Evolutionary conservation across 2,888 invertebrate species (phyloP).

Genomic region (Caenorhabditis drosophilae): DNA sequence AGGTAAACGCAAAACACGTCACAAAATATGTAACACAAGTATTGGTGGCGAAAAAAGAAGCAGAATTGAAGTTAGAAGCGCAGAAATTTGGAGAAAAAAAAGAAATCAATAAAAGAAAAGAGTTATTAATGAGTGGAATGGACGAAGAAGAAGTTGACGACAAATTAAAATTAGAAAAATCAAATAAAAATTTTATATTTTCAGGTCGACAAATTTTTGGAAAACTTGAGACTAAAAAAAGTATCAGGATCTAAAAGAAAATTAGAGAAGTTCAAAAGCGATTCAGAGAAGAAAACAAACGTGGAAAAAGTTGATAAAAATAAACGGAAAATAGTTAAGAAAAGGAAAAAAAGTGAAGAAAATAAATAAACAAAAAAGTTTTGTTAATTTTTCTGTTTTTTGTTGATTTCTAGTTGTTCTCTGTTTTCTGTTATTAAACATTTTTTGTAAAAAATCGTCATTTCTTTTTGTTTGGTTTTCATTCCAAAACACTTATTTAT

Average conservation of each 20-base stretch:
- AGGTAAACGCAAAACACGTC: conserved; percentile 81
- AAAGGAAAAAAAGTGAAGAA: conserved; percentile 11
- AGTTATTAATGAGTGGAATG: conserved; percentile 78
- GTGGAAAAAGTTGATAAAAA: not conserved
- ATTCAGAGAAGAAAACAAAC: conserved; percentile 10
- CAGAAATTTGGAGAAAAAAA: conserved; percentile 82
- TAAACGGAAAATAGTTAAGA: not conserved
- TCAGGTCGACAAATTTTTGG: conserved; percentile 26
- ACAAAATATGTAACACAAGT: conserved; percentile 84
- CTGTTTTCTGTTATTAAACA: conserved; percentile 8
- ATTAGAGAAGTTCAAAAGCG: conserved; percentile 16
- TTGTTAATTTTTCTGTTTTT: not conserved
- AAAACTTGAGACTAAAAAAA: conserved; percentile 15
- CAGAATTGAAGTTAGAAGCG: conserved; percentile 77
- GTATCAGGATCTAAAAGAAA: conserved; percentile 22
- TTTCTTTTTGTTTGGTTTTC: conserved; percentile 2
- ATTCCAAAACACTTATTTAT: too few species aligned
- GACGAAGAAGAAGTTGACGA: conserved; percentile 47
- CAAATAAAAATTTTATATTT: not conserved
- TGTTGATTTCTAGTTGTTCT: not conserved
- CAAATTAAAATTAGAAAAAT: not conserved
- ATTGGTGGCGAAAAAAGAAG: conserved; percentile 87
- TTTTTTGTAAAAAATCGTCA: conserved; percentile 6
- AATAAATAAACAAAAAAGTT: too few species aligned
- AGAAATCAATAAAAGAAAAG: conserved; percentile 84